These are phyloP conservation scores for Rhinoraja longicauda DNA, from an alignment of 2,797 vertebrate species.

Conservation along the genomic window DNA sequence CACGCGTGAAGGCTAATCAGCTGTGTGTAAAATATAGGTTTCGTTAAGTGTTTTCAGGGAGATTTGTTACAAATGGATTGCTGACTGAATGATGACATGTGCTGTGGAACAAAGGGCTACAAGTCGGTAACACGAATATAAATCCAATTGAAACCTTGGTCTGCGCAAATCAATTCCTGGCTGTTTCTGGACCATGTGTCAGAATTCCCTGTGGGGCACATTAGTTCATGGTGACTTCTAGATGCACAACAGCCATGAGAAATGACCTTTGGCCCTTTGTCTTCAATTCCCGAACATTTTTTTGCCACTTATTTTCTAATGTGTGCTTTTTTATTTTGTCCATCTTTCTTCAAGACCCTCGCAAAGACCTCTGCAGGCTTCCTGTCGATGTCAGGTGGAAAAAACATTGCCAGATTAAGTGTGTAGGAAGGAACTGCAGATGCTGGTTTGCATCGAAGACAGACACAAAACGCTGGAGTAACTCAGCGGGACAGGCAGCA, in stretches of 20 bases:
- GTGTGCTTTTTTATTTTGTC: neutral
- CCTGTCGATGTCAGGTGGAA: neutral
- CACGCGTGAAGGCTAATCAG: slow-evolving; percentile 21
- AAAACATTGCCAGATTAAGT: neutral
- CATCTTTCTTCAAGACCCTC: neutral
- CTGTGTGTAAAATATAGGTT: slow-evolving; percentile 12
- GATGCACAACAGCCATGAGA: neutral
- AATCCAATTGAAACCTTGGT: neutral
- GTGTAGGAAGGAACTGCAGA: too few relatives aligned
- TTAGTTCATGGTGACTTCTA: neutral
- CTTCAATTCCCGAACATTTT: neutral
- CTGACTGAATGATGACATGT: slow-evolving; percentile 31
- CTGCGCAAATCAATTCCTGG: slow-evolving; percentile 2
- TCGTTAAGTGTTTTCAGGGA: slow-evolving; percentile 30
- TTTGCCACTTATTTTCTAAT: neutral
- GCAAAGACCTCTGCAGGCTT: neutral
- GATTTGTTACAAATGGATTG: slow-evolving; percentile 28
- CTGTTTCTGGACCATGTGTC: neutral
- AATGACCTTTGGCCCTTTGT: neutral
- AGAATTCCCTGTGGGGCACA: neutral
- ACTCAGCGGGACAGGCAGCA: too few relatives aligned
- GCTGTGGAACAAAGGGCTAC: neutral
- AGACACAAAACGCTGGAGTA: too few relatives aligned
- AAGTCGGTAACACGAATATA: slow-evolving; percentile 6
- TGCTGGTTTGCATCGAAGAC: too few relatives aligned